Base-by-base conservation (phyloP, 2,888 invertebrate genomes). In the Selenia dentaria region DNA sequence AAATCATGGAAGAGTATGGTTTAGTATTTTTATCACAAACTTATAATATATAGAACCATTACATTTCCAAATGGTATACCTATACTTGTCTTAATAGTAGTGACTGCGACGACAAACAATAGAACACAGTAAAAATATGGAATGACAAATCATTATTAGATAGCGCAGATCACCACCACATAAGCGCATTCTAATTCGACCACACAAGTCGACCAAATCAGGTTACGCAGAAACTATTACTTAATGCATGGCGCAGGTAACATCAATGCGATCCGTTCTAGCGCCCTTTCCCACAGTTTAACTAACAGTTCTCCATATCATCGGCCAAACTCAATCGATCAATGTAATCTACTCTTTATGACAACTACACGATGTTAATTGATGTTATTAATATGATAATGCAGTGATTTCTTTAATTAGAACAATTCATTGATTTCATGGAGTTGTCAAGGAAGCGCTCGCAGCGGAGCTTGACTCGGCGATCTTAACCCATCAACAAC, bases 351-450 rank as follows among this genome's bases (percentile, higher is more conserved):
- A 46, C 37, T 38, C 12, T 29, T 22, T 27, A 6, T 36, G 51
- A 50, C 48, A 51, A 38, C 33, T 33, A 33, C 35, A 39, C 34
- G 37, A 35, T 42, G 50, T 50, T 56, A 49, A 47, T 63, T 62
- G 59, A 54, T 54, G 57, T 61, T 61, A 57, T 60, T 63, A 52
- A 42, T 50, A 52, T 50, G 37, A 39, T 47, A 56, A 39, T 2
- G 14, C 27, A 36, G 14, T 44, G 31, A 47, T 50, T 41, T 36
- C 49, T 38, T 37, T 37, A 52, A 52, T 51, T 49, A 43, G 32
- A 45, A 43, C 34, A 32, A 12, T 36, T 3, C 14, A 26, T 33
- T 34, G 16, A 27, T 40, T 20, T 12, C 3, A 33, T 31, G 26
- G 8, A 27, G 9, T 10, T 34, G 20, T 41, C 26, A 40, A 31